Base-by-base conservation (phyloP, 2,797 vertebrate species). In the Poecilia wingei region DNA sequence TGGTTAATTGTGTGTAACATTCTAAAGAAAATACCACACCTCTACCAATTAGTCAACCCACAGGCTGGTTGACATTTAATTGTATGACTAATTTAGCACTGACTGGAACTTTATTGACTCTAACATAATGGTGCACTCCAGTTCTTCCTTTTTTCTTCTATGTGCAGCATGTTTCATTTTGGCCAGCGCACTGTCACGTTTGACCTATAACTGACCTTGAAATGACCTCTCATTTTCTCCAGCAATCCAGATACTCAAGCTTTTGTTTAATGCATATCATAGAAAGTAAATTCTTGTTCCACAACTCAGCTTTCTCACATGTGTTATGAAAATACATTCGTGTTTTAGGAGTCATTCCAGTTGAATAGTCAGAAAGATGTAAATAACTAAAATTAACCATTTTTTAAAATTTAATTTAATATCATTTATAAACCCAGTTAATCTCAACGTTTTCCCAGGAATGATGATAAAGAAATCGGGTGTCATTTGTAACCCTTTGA, bases 1-100 rank as follows among this genome's bases (percentile, higher is more conserved):
- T 51, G 72, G 86, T 83, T 91, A 90, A 91, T 91, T 91, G 85
- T 86, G 87, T 85, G 85, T 80, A 87, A 88, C 79, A 66, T 79
- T 85, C 79, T 81, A 81, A 82, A 82, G 79, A 74, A 70, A 80
- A 82, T 71, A 84, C 83, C 64, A 80, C 78, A 89, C 76, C 76
- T 77, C 57, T 73, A 74, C 80, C 78, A 87, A 80, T 78, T 84
- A 87, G 79, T 88, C 78, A 80, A 20, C 33, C 9, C 28, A 45
- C 79, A 82, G 79, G 74, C 76, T 82, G 80, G 66, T 86, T 84
- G 82, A 88, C 80, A 74, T 89, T 88, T 78, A 84, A 79, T 83
- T 88, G 77, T 72, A 83, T 79, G 76, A 88, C 80, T 85, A 78
- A 87, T 88, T 88, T 80, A 84, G 57, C 70, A 77, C 79, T 76